phyloP scores from a whole-genome alignment of 2,113 vertebrate species.

The Neolamprologus ventralis region DNA sequence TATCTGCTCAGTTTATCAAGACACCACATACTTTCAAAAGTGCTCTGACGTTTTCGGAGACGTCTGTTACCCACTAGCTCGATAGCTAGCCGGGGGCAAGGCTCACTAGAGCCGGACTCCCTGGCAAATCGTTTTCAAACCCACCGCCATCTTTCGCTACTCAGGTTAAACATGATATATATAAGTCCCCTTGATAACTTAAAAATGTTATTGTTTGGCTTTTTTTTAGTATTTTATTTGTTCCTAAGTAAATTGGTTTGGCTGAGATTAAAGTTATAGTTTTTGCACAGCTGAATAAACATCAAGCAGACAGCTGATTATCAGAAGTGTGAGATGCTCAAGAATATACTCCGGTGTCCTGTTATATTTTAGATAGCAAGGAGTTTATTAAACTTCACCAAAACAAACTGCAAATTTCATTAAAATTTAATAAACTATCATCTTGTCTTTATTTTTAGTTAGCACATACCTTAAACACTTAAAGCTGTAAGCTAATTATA shows the following conservation, averaged over 20 bases:
- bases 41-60: too few relatives aligned
- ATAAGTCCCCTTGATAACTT: accelerated
- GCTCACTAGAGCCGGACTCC: accelerated
- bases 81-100: too few relatives aligned
- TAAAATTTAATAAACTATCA: background rate
- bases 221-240: background rate
- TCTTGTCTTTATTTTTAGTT: background rate
- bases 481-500: accelerated
- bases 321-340: accelerated
- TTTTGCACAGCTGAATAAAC: background rate
- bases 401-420: background rate
- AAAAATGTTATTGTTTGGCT: background rate
- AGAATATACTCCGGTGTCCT: background rate
- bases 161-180: background rate
- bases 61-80: too few relatives aligned
- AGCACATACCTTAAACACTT: background rate
- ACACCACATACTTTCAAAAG: too few relatives aligned
- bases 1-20: too few relatives aligned
- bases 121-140: too few relatives aligned
- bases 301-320: accelerated
- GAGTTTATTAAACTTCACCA: background rate
- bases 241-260: accelerated
- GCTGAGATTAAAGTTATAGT: background rate
- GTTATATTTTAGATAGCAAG: background rate
- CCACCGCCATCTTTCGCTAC: accelerated